Evolutionary conservation across 2,113 vertebrate genomes (phyloP), one percentile per base, ranked within the genome.

Genomic region (Probosciger aterrimus): DNA sequence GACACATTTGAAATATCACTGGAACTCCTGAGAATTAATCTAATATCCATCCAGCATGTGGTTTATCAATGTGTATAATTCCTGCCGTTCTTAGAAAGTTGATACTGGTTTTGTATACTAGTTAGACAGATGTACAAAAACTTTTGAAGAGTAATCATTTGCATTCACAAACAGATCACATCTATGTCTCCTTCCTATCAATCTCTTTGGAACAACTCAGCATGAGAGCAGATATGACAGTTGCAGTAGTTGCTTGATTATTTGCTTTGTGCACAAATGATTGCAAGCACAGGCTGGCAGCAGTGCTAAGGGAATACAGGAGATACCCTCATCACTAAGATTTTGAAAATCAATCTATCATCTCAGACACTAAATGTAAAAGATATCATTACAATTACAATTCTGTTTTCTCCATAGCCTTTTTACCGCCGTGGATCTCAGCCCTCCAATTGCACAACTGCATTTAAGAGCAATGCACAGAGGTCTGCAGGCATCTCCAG

Each of bases 401-500:
- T 53, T 76, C 37, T 53, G 11, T 63, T 92, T 91, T 73, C 53
- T 85, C 53, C 33, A 4, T 10, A 59, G 37, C 39, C 25, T 6
- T 65, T 80, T 94, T 37, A 82, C 17, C 28, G 9, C 35, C 3
- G 0, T 63, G 53, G 25, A 37, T 70, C 41, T 89, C 62, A 94
- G 37, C 16, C 35, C 39, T 82, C 28, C 41, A 75, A 91, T 85
- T 76, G 88, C 62, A 81, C 89, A 90, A 53, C 90, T 92, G 74
- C 74, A 92, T 59, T 84, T 86, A 92, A 86, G 83, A 96, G 63
- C 94, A 53, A 74, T 67, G 73, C 73, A 92, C 19, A 57, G 84
- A 94, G 88, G 85, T 94, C 92, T 91, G 86, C 93, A 93, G 75
- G 77, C 80, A 91, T 92, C 92, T 37, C 50, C 88, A 46, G 10